Evolutionary conservation across 2,113 vertebrate species (phyloP), one percentile per base, ranked within the genome.

Genomic region (Epinephelus lanceolatus): DNA sequence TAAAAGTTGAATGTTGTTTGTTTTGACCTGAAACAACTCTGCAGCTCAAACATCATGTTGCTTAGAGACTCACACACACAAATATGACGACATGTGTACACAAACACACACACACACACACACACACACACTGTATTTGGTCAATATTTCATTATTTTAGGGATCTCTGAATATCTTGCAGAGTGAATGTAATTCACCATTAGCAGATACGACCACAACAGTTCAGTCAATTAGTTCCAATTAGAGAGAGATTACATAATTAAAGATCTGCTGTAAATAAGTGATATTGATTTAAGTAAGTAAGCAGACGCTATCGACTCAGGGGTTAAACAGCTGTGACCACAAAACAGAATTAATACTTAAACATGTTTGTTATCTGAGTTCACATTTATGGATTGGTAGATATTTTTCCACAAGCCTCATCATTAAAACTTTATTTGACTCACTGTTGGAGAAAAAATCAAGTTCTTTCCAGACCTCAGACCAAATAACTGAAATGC

Each of bases 221-320:
- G 15, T 47, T 66, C 13, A 71, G 65, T 82, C 75, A 79, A 75
- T 85, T 80, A 66, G 45, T 56, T 6, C 51, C 55, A 87, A 71
- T 74, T 66, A 72, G 18, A 73, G n/a, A 63, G 37, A 21, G 17
- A 83, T 63, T 30, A 49, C 2, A 79, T 82, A 71, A 81, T 85
- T 86, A 76, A 80, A 70, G 57, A 65, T 33, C 37, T 27, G 9
- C 62, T 78, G 7, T 75, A 74, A 71, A 71, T 72, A 63, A 71
- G 52, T 55, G 51, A 63, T 72, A 82, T 86, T 91, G 85, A 87
- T 90, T 77, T 27, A 60, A 69, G 62, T n/a, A 61, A 73, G 75
- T 40, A 25, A 52, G 30, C 19, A 72, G 37, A 59, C 67, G 17
- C 67, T 30, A 23, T 27, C 0, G 42, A 42, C 75, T 72, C 18